Percentiles rank a stretch among this genome's conserved stretches.
Evolutionary conservation across 2,888 invertebrate genomes (phyloP).

Genomic region (Eurois occulta): DNA sequence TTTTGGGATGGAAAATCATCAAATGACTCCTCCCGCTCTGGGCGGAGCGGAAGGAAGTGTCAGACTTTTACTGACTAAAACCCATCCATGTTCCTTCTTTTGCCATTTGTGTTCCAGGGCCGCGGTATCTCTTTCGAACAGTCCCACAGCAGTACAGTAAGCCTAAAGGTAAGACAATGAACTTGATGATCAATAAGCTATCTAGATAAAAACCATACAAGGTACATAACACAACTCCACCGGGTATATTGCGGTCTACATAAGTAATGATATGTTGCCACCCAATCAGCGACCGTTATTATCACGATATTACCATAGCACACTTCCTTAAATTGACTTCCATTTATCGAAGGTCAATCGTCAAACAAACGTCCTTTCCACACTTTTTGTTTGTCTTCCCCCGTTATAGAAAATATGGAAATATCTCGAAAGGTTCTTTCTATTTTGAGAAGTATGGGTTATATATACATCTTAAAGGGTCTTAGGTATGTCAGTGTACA

Average conservation of each 20-base stretch:
- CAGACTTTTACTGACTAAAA: no score
- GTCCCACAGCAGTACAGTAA: no score
- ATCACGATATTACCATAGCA: not conserved
- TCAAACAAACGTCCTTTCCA: constrained; percentile 21
- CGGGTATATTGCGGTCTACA: constrained; percentile 7
- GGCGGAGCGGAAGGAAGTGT: no score
- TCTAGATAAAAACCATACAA: not conserved
- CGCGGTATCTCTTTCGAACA: no score
- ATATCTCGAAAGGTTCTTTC: constrained; percentile 43
- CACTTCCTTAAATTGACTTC: constrained; percentile 35
- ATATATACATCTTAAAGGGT: constrained; percentile 47
- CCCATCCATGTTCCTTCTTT: no score
- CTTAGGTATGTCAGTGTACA: constrained; percentile 50
- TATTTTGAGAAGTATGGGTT: constrained; percentile 50
- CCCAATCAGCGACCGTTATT: not conserved
- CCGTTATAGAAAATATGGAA: constrained; percentile 53
- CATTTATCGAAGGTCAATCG: constrained; percentile 23
- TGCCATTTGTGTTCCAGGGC: no score
- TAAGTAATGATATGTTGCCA: constrained; percentile 14
- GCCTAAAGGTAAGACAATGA: not conserved
- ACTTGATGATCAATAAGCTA: not conserved
- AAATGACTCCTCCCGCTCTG: no score
- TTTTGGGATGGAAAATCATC: no score
- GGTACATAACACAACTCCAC: no score
- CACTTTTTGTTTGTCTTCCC: constrained; percentile 52